Evolutionary conservation across 2,888 invertebrate species (phyloP).

Genomic region (Petrolisthes manimaculis): DNA sequence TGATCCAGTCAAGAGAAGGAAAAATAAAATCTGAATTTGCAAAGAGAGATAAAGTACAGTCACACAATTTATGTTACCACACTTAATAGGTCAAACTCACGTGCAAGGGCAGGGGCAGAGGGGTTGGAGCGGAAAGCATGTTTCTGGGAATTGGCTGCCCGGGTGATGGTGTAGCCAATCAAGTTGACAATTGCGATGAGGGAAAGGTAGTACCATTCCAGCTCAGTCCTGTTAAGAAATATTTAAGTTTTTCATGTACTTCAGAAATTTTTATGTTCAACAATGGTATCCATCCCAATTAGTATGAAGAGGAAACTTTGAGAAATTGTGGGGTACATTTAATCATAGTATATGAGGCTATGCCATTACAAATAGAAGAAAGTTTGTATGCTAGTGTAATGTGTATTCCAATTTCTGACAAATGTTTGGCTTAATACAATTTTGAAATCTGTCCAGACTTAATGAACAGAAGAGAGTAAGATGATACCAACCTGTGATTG

Average conservation of each 20-base stretch:
- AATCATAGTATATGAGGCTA: not conserved
- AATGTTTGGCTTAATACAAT: too few species aligned
- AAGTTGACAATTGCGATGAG: conserved; percentile 73
- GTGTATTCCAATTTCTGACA: too few species aligned
- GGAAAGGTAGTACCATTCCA: conserved; percentile 74
- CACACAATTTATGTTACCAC: not conserved
- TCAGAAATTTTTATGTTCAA: not conserved
- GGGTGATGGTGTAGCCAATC: conserved; percentile 80
- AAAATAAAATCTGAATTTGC: not conserved
- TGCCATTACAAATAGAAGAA: not conserved
- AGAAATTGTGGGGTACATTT: not conserved
- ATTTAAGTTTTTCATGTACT: not conserved
- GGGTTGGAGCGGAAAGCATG: conserved; percentile 86
- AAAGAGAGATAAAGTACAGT: not conserved
- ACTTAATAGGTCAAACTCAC: conserved; percentile 74
- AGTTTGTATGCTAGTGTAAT: too few species aligned
- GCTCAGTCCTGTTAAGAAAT: conserved; percentile 70
- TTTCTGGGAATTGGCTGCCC: conserved; percentile 83
- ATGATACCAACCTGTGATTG: conserved; percentile 72
- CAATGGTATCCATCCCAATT: not conserved
- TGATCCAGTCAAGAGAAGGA: too few species aligned
- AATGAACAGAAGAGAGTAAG: too few species aligned
- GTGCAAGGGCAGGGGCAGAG: conserved; percentile 77
- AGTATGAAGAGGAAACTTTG: not conserved
- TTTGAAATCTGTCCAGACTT: too few species aligned